These are phyloP conservation scores for Onchidella celtica DNA, from an alignment of 2,888 invertebrate genomes.

Conservation along the genomic window DNA sequence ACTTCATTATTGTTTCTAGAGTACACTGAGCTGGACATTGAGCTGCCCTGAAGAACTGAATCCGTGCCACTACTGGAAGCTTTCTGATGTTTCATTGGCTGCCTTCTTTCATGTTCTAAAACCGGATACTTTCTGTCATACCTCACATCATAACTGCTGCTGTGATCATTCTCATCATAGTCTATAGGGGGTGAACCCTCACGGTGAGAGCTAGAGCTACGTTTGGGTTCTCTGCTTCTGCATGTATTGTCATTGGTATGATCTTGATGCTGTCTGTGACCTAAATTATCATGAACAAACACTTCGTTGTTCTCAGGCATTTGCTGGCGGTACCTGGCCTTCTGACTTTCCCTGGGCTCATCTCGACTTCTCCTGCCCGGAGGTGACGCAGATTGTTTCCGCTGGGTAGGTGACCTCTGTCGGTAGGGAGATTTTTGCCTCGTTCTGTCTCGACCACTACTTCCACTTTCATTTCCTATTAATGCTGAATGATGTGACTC, in stretches of 20 bases:
- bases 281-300: background rate
- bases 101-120: background rate
- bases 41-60: slow-evolving; percentile 13
- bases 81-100: background rate
- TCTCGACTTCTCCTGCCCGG: slow-evolving; percentile 1
- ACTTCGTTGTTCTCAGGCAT: slow-evolving; percentile 33
- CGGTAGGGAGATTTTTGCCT: slow-evolving; percentile 12
- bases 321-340: background rate
- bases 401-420: background rate
- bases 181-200: background rate
- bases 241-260: background rate
- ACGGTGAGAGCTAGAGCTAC: background rate
- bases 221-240: background rate
- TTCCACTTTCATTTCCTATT: background rate
- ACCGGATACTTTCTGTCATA: background rate
- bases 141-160: background rate
- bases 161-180: background rate
- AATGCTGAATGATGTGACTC: too few relatives aligned
- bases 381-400: slow-evolving; percentile 9
- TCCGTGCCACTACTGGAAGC: slow-evolving; percentile 28
- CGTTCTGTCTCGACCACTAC: background rate
- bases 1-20: background rate
- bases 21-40: slow-evolving; percentile 1
- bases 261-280: background rate
- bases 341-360: slow-evolving; percentile 8